Evolutionary conservation across 2,113 vertebrate genomes (phyloP), one percentile per base, ranked within the genome.

Genomic region (Camelus bactrianus): DNA sequence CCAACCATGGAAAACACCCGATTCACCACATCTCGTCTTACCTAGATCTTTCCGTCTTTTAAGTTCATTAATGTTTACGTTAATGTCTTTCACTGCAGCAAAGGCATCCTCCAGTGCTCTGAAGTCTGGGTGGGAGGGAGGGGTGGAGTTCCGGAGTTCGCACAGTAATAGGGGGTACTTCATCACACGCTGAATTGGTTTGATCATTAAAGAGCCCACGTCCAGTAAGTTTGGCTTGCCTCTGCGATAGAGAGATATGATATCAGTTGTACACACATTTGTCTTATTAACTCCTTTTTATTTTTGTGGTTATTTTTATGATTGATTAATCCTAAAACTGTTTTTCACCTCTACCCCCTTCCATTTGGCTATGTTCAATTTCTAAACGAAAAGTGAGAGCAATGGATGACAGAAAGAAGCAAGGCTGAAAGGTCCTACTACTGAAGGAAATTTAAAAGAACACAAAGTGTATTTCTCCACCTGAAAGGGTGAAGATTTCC

Each of bases 151-250:
- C 98, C 99, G 98, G 69, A 99, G 99, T 95, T 99, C 99, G 24
- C 98, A 98, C 64, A 99, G 98, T 79, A 99, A 97, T 93, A 99
- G 97, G 0, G 99, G 99, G 79, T 99, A 99, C 97, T 99, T 99
- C 99, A 99, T 99, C 97, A 99, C 98, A 16, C 99, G 98, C 97
- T 99, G 99, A 42, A 99, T 99, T 1, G 99, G 99, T 95, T 99
- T 99, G 98, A 99, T 99, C 98, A 99, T 98, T 93, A 99, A 97
- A 17, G 99, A 99, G 70, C 99, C 99, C 99, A 99, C 99, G 95
- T 99, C 99, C 97, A 99, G 97, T 92, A 99, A 96, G 95, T 99
- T 99, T 3, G 99, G 97, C 97, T 99, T 99, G 72, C 99, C 99
- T 98, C 99, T 99, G 26, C 22, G 96, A 98, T 73, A 97, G 54